Evolutionary conservation across 30 jellyfish, hydroid and myxozoan species (phyloP), one percentile per base, ranked within the genome.

Genomic region (Hydractinia echinata): DNA sequence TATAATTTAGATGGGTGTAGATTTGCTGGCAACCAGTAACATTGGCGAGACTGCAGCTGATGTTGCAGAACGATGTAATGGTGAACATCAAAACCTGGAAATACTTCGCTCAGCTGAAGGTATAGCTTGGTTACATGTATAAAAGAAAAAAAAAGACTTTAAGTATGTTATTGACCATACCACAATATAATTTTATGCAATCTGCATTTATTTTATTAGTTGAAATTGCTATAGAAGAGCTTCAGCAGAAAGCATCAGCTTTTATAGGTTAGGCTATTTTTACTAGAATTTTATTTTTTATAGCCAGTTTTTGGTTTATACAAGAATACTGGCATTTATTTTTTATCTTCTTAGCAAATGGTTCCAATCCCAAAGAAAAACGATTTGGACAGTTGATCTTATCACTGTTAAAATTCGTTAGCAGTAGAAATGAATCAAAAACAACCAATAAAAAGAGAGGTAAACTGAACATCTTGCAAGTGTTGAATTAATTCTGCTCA

Each of bases 41-140:
- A 82, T 89, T 9, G 82, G 82, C 73, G 97, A 91, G 69, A 91
- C 96, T 48, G 95, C 97, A 8, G 94, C 89, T 18, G 97, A 91
- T 70, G 86, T 91, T 78, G 97, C 97, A n/a, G 92, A 83, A 73
- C 76, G 97, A 19, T 91, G 97, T 76, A 87, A 89, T 48, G 88
- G 95, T 54, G 83, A 82, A 39, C 52, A 73, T 16, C 94, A 80
- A 20, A 82, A 85, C 6, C 67, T 91, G 44, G 84, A 82, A 51
- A 77, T 91, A 73, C 85, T 91, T 15, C 79, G 94, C 39, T 90
- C 92, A 4, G 97, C 97, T 8, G 96, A 85, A 82, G 96, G 97
- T 91, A 20, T 10, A 6, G n/a, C 44, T 30, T 30, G 44, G 44
- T 30, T 30, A 30, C 44, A 30, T 30, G 44, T 30, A 30, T 30